phyloP scores from a whole-genome alignment of 2,888 invertebrate species.

The Tachina lurida region DNA sequence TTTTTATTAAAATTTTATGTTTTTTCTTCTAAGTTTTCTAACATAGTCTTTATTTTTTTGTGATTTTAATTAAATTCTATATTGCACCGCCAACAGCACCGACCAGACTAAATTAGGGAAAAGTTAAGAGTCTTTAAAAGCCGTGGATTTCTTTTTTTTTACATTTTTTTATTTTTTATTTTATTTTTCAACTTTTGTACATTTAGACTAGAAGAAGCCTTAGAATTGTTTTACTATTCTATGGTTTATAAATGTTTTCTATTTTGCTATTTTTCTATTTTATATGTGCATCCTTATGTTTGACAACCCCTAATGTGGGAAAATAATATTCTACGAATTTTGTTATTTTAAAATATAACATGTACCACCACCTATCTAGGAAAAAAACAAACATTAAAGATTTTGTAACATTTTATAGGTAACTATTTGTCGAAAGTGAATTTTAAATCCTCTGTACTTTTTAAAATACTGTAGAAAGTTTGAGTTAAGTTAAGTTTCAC shows the following conservation, averaged over 20 bases:
- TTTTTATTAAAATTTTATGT: slow-evolving; percentile 1
- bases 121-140: slow-evolving; percentile 73
- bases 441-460: background rate
- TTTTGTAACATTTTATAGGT: slow-evolving; percentile 16
- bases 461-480: background rate
- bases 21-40: slow-evolving; percentile 16
- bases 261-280: slow-evolving; percentile 56
- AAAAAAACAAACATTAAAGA: slow-evolving; percentile 1
- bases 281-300: slow-evolving; percentile 56
- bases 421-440: background rate
- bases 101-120: slow-evolving; percentile 80
- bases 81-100: slow-evolving; percentile 75
- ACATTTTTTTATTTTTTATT: slow-evolving; percentile 65
- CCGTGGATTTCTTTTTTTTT: slow-evolving; percentile 61
- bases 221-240: slow-evolving; percentile 75
- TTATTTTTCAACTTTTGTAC: slow-evolving; percentile 78
- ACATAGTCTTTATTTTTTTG: slow-evolving; percentile 7
- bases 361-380: background rate
- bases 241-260: slow-evolving; percentile 69
- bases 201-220: slow-evolving; percentile 77
- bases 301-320: slow-evolving; percentile 64
- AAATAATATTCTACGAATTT: slow-evolving; percentile 39
- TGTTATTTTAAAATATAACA: background rate
- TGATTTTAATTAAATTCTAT: slow-evolving; percentile 65
- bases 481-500: too few species aligned